These are phyloP conservation scores for Diadophis punctatus DNA, from an alignment of 2,113 vertebrate genomes.

Conservation along the genomic window DNA sequence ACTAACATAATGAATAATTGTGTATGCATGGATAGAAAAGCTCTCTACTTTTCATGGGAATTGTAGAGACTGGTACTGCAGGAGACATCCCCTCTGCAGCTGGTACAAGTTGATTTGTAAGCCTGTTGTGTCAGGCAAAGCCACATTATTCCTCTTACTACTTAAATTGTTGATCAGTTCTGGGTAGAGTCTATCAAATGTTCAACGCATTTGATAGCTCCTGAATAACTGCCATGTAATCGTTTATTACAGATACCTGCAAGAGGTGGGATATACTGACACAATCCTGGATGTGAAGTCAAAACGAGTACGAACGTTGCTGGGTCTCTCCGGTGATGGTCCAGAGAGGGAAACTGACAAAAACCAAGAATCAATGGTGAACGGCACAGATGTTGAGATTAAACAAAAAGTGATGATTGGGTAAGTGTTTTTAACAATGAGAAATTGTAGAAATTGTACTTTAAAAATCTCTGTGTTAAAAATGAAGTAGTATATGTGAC, in stretches of 20 bases:
- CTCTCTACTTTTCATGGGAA: slow-evolving; percentile 73
- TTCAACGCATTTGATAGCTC: background rate
- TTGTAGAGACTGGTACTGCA: slow-evolving; percentile 87
- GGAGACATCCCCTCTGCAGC: slow-evolving; percentile 73
- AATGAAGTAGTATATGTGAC: background rate
- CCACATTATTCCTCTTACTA: slow-evolving; percentile 42
- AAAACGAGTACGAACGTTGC: slow-evolving; percentile 83
- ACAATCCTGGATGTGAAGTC: slow-evolving; percentile 95
- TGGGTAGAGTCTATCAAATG: background rate
- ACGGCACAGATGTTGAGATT: slow-evolving; percentile 83
- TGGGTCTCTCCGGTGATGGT: slow-evolving; percentile 86
- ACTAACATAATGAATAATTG: slow-evolving; percentile 81
- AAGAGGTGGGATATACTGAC: slow-evolving; percentile 95
- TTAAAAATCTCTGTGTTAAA: background rate
- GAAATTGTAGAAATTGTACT: background rate
- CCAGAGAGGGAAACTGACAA: slow-evolving; percentile 78
- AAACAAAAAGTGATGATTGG: slow-evolving; percentile 83
- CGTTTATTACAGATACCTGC: slow-evolving; percentile 82
- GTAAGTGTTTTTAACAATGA: slow-evolving; percentile 68
- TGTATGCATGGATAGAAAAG: slow-evolving; percentile 64
- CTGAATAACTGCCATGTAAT: slow-evolving; percentile 43
- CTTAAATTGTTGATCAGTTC: background rate
- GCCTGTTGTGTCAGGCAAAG: slow-evolving; percentile 47
- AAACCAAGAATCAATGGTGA: slow-evolving; percentile 85
- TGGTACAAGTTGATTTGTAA: slow-evolving; percentile 74